These are phyloP conservation scores for Mythimna pallens DNA, from an alignment of 2,888 invertebrate genomes.

Conservation along the genomic window DNA sequence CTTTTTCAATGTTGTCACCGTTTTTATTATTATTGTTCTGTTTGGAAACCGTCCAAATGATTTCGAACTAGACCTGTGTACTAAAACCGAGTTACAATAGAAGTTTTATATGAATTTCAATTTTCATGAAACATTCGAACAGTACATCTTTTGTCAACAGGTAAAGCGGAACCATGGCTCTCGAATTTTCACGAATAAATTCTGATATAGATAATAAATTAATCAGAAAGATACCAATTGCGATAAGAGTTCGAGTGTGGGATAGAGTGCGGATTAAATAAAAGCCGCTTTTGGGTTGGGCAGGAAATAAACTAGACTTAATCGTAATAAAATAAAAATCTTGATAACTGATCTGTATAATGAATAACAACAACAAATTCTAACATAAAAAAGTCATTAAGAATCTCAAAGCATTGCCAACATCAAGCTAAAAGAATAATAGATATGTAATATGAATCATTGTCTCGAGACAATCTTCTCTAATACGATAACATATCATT, in stretches of 20 bases:
- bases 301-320: constrained; percentile 45
- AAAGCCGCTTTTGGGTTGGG: constrained; percentile 19
- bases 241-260: constrained; percentile 35
- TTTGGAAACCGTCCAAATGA: constrained; percentile 57
- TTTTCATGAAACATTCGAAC: constrained; percentile 3
- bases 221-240: constrained; percentile 19
- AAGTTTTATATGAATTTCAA: constrained; percentile 8
- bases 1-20: constrained; percentile 42
- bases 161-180: constrained; percentile 30
- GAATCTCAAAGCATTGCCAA: constrained; percentile 23
- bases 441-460: constrained; percentile 44
- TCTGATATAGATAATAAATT: constrained; percentile 24
- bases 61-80: constrained; percentile 32
- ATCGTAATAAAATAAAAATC: constrained; percentile 15
- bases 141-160: constrained; percentile 21
- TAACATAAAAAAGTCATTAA: constrained; percentile 27
- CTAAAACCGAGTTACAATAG: constrained; percentile 29
- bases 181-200: constrained; percentile 9
- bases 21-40: constrained; percentile 51
- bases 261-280: constrained; percentile 24
- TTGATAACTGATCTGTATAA: constrained; percentile 6
- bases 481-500: constrained; percentile 41
- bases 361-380: constrained; percentile 26
- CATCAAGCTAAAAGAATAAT: constrained; percentile 31
- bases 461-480: constrained; percentile 29